Base-by-base conservation (phyloP, 2,113 vertebrate species). In the Elgaria multicarinata region DNA sequence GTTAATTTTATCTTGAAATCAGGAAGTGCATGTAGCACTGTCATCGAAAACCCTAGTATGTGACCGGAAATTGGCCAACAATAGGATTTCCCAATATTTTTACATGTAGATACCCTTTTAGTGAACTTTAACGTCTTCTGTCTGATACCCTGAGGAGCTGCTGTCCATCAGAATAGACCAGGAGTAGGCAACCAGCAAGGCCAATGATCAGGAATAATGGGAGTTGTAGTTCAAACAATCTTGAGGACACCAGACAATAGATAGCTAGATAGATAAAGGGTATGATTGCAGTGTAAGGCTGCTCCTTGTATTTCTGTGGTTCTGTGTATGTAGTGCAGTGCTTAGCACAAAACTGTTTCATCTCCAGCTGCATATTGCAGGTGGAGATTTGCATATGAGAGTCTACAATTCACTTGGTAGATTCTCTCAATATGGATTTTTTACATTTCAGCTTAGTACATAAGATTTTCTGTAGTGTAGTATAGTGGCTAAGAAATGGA, bases 1-100 rank as follows among this genome's bases (percentile, higher is more conserved):
- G 33, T 24, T 62, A 74, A 12, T 81, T 55, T 82, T 74, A 58
- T 33, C 66, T 86, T 86, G 76, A 90, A 90, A 86, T 36, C 66
- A 74, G 76, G 39, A 80, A 85, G 36, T 71, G 18, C 31, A 69
- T 78, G 31, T 33, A 46, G 62, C 16, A 8, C 14, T 64, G 83
- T 64, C 39, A 71, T 36, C 6, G n/a, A 44, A 80, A 77, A 28
- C 24, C 6, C 5, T 50, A 42, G 26, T 74, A 10, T 39, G 26
- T 28, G 7, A 46, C 53, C 36, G 39, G 55, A 82, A 81, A 81
- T 75, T n/a, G 81, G 74, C 80, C 71, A 82, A 42, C 50, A 58
- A 6, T 88, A 18, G 4, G 24, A 33, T 88, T 72, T n/a, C 50
- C 36, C 26, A 84, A 83, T 75, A 50, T 89, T 66, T 83, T 75